Percentiles rank a stretch among this genome's conserved stretches.
Evolutionary conservation across 2,888 invertebrate species (phyloP).

Genomic region (Hypsopygia costalis): DNA sequence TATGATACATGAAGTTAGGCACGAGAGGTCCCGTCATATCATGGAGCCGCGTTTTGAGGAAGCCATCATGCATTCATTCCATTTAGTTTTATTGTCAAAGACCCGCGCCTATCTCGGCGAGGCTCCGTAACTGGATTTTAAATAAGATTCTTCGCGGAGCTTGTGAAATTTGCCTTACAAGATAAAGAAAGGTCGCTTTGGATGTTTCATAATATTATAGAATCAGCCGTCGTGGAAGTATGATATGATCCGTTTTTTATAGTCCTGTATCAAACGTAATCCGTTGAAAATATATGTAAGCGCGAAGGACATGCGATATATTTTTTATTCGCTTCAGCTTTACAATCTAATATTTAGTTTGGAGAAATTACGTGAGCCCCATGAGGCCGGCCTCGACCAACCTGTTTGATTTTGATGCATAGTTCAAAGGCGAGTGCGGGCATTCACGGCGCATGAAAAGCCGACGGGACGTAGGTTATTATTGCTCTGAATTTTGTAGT

Average conservation of each 20-base stretch:
- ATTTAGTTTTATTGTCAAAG: conserved; percentile 79
- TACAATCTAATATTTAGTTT: conserved; percentile 70
- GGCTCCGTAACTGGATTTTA: conserved; percentile 76
- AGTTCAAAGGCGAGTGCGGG: conserved; percentile 53
- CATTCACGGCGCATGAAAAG: conserved; percentile 44
- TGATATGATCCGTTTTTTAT: conserved; percentile 66
- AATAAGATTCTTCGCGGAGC: conserved; percentile 73
- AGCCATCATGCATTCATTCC: conserved; percentile 77
- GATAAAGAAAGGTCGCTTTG: conserved; percentile 77
- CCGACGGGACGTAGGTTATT: conserved; percentile 20
- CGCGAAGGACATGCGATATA: conserved; percentile 48
- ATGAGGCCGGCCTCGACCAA: conserved; percentile 47
- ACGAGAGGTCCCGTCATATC: conserved; percentile 65
- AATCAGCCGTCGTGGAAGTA: conserved; percentile 59
- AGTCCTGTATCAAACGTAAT: conserved; percentile 47
- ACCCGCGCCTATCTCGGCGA: conserved; percentile 74
- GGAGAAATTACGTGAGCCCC: conserved; percentile 66
- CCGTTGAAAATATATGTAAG: conserved; percentile 42
- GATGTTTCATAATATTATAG: conserved; percentile 64
- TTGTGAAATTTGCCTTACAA: conserved; percentile 72
- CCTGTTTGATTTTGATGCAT: conserved; percentile 78
- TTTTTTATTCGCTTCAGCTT: conserved; percentile 57
- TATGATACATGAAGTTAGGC: conserved; percentile 56
- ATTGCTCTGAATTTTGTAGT: conserved; percentile 19
- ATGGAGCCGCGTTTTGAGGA: conserved; percentile 59